Base-by-base conservation (phyloP, 2,888 invertebrate genomes). In the Diaperis boleti region DNA sequence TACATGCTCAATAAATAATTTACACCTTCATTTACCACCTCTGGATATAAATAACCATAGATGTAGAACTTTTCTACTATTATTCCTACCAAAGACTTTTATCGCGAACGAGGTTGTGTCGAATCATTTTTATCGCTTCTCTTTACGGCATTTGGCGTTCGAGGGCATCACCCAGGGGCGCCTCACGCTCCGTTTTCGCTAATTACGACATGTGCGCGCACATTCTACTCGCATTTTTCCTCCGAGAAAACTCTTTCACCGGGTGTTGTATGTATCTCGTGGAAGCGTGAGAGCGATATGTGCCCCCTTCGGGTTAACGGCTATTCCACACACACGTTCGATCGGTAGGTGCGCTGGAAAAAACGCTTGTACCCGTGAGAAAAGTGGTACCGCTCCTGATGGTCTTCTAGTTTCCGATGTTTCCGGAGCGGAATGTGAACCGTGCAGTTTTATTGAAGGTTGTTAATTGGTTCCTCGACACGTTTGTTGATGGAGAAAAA, bases 301-400 rank as follows among this genome's bases (percentile, higher is more conserved):
- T 54, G 54, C 54, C 54, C 54, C 54, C 54, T 54, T 54, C 54
- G 54, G 54, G 54, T 54, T 54, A 54, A 54, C 54, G 54, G 54
- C 54, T 18, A 39, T 47, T 29, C 47, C 26, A 22, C 47, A 47
- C 47, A 47, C 47, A 47, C 47, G 39, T 39, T 37, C 20, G 54
- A 54, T 54, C 54, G 26, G 50, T 50, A 20, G 54, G 54, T 41
- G 54, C 26, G 54, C 54, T 54, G 26, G 8, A 54, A 39, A 39
- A 39, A 39, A 8, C 15, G 8, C 39, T 14, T 3, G 18, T 17
- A 20, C 1, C 10, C 20, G 41, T 42, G 41, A 45, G 45, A 45
- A 26, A 45, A 45, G 45, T 41, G 33, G 13, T 42, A 7, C 41
- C 18, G 11, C 17, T 17, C 11, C 29, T 45, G 45, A n/a, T 2